phyloP scores from a whole-genome alignment of 2,113 vertebrate genomes.

The Naja naja region DNA sequence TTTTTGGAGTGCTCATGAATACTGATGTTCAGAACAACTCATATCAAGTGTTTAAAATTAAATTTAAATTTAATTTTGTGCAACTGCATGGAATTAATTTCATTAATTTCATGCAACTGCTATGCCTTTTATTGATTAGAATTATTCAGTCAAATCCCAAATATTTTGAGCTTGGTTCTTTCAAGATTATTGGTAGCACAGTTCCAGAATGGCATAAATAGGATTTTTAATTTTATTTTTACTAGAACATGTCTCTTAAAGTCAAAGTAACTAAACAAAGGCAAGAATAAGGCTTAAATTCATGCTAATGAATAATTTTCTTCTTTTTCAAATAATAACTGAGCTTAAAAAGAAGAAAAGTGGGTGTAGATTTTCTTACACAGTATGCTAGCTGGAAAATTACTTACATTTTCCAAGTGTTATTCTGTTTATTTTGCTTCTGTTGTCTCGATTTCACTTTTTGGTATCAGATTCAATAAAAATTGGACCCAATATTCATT shows the following conservation, averaged over 20 bases:
- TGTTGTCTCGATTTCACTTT: not conserved
- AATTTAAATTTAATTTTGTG: not conserved
- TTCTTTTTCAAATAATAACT: not conserved
- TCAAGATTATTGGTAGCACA: not conserved
- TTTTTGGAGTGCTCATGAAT: not conserved
- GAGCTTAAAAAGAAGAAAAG: not conserved
- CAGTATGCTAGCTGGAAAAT: not conserved
- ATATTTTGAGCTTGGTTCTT: not conserved
- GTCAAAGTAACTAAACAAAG: not conserved
- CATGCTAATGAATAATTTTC: not conserved
- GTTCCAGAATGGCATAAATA: not conserved
- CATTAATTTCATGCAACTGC: not conserved
- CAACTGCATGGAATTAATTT: no score
- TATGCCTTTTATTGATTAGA: not conserved
- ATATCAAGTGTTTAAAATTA: not conserved
- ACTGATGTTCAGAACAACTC: not conserved
- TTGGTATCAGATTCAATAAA: not conserved
- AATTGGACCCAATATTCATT: not conserved
- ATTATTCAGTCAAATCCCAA: not conserved
- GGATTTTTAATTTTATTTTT: not conserved
- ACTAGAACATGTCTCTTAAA: not conserved
- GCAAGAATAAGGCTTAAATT: not conserved
- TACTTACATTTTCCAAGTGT: not conserved
- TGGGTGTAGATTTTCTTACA: not conserved
- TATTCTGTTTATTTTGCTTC: not conserved